phyloP scores from a whole-genome alignment of 64 coral and sea anemone genomes.

The Actinia equina region DNA sequence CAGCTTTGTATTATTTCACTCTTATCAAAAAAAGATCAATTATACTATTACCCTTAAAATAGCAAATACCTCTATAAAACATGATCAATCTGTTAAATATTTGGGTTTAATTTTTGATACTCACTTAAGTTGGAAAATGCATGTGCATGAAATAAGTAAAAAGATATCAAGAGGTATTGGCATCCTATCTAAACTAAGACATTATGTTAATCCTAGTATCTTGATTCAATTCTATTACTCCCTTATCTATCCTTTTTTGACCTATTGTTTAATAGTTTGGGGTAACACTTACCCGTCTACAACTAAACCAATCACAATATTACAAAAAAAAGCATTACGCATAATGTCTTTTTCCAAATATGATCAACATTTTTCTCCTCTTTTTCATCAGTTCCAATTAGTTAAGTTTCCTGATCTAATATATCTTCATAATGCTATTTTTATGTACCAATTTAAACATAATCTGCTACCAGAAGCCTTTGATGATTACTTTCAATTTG shows the following conservation, averaged over 20 bases:
- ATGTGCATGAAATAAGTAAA: constrained; percentile 19
- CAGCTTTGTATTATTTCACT: no score
- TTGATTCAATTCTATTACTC: constrained; percentile 14
- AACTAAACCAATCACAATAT: constrained; percentile 4
- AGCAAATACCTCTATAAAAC: no score
- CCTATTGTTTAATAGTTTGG: constrained; percentile 16
- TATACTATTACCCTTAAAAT: no score
- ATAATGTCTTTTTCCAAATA: constrained; percentile 20
- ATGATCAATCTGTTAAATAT: no score
- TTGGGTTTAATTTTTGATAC: no score
- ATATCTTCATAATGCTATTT: no score
- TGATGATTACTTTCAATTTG: no score
- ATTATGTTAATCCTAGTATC: neutral
- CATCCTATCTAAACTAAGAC: constrained; percentile 13
- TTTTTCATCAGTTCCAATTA: constrained; percentile 3
- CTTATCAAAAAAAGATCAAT: no score
- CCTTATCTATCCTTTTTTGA: constrained; percentile 21
- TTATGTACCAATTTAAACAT: no score
- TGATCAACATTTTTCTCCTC: constrained; percentile 16
- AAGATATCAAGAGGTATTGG: constrained; percentile 21
- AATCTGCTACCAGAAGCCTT: no score
- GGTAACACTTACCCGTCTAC: constrained; percentile 13
- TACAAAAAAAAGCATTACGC: constrained; percentile 10
- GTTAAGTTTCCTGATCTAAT: no score
- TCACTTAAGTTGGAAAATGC: neutral